phyloP scores from a whole-genome alignment of 2,113 vertebrate species.

The Gorsachius goisagi region DNA sequence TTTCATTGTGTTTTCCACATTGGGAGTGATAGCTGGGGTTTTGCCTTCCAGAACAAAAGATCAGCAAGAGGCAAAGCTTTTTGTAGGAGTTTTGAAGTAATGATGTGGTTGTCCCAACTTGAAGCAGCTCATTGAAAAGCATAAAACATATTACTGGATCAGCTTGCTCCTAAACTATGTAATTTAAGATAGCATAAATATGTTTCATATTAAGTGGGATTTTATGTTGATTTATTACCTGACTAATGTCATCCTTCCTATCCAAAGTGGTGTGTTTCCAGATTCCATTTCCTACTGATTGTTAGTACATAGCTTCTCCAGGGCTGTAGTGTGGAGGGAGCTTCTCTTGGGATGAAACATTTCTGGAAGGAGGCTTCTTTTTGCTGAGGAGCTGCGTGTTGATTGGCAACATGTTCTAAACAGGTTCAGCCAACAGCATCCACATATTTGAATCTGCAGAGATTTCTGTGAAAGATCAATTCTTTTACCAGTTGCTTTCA shows the following conservation, averaged over 20 bases:
- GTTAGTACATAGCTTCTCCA: neutral
- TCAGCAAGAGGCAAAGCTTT: neutral
- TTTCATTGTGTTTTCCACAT: neutral
- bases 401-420: slow-evolving; percentile 3
- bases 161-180: neutral
- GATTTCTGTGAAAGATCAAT: neutral
- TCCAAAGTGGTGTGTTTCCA: slow-evolving; percentile 12
- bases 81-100: slow-evolving; percentile 23
- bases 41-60: neutral
- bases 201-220: slow-evolving; percentile 42
- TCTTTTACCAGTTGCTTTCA: neutral
- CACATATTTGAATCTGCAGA: neutral
- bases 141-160: slow-evolving; percentile 44
- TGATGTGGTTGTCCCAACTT: slow-evolving; percentile 16
- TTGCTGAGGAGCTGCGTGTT: neutral
- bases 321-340: neutral
- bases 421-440: slow-evolving; percentile 3
- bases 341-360: neutral
- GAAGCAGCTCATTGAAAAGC: slow-evolving; percentile 44
- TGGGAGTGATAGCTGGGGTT: neutral
- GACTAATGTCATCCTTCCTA: slow-evolving; percentile 42
- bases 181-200: slow-evolving; percentile 48
- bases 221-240: slow-evolving; percentile 46
- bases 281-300: slow-evolving; percentile 23
- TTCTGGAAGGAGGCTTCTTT: neutral